phyloP scores from a whole-genome alignment of 2,888 invertebrate genomes.

The Drosophila colorata region DNA sequence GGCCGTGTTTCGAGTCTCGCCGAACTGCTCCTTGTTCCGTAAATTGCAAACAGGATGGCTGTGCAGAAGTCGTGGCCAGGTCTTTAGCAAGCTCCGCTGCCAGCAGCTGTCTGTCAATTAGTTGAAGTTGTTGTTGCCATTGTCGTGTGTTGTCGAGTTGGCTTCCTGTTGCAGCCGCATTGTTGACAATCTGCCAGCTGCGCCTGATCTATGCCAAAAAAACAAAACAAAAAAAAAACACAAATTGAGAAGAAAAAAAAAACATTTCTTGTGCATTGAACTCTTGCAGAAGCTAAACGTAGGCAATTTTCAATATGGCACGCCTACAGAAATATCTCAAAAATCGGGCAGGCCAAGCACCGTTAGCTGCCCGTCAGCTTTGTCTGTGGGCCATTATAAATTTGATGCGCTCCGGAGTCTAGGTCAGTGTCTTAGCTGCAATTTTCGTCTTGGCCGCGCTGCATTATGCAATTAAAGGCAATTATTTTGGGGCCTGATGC shows the following conservation, averaged over 20 bases:
- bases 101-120: slow-evolving; percentile 78
- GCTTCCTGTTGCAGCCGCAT: slow-evolving; percentile 57
- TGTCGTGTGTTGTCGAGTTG: slow-evolving; percentile 13
- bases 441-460: slow-evolving; percentile 54
- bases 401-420: slow-evolving; percentile 70
- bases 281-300: too few species aligned
- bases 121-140: slow-evolving; percentile 37
- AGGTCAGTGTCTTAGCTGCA: slow-evolving; percentile 82
- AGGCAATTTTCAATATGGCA: slow-evolving; percentile 43
- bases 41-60: slow-evolving; percentile 52
- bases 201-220: slow-evolving; percentile 60
- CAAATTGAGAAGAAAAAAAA: too few species aligned
- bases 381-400: slow-evolving; percentile 56
- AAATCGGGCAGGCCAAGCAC: slow-evolving; percentile 18
- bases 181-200: slow-evolving; percentile 62
- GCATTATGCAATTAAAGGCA: slow-evolving; percentile 81
- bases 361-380: slow-evolving; percentile 51
- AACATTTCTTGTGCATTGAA: slow-evolving; percentile 62
- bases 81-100: neutral
- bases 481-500: slow-evolving; percentile 62
- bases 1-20: slow-evolving; percentile 40
- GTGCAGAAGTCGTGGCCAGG: slow-evolving; percentile 30
- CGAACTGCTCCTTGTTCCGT: slow-evolving; percentile 68
- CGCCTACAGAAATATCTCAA: slow-evolving; percentile 29
- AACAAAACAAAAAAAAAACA: neutral